Percentiles rank a stretch among this genome's conserved stretches.
phyloP scores from a whole-genome alignment of 2,888 invertebrate species.

The Aproaerema taeniolella region DNA sequence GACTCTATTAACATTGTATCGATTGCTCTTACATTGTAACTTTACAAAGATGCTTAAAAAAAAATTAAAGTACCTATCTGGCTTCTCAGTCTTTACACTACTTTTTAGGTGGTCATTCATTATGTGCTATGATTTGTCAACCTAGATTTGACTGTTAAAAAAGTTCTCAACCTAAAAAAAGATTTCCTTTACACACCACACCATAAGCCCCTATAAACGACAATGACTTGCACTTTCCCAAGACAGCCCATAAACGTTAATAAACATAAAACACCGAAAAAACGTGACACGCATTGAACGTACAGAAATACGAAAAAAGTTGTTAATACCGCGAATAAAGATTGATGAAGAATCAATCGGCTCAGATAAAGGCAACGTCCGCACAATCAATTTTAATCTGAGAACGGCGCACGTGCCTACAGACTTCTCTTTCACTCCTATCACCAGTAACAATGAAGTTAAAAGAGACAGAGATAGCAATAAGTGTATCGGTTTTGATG shows the following conservation, averaged over 20 bases:
- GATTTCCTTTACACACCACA: no score
- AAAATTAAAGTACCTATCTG: no score
- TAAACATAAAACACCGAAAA: conserved; percentile 18
- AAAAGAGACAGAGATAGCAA: conserved; percentile 37
- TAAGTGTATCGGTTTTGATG: conserved; percentile 46
- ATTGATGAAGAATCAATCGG: conserved; percentile 75
- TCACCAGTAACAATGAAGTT: conserved; percentile 2
- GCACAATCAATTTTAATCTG: conserved; percentile 75
- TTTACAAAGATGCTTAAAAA: no score
- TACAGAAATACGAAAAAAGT: conserved; percentile 38
- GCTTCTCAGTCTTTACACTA: no score
- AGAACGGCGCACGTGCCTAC: conserved; percentile 46
- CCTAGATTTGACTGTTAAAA: no score
- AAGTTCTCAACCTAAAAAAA: no score
- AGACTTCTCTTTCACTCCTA: conserved; percentile 31
- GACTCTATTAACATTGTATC: no score
- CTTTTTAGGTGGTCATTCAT: no score
- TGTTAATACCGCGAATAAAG: conserved; percentile 65
- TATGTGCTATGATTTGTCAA: no score
- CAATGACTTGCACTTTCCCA: no score
- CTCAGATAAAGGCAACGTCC: conserved; percentile 61
- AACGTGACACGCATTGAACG: conserved; percentile 26
- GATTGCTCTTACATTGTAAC: no score
- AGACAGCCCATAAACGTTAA: conserved; percentile 6
- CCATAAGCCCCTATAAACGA: background rate